These are phyloP conservation scores for Eubucco bourcierii DNA, from an alignment of 2,113 vertebrate species.

Conservation along the genomic window DNA sequence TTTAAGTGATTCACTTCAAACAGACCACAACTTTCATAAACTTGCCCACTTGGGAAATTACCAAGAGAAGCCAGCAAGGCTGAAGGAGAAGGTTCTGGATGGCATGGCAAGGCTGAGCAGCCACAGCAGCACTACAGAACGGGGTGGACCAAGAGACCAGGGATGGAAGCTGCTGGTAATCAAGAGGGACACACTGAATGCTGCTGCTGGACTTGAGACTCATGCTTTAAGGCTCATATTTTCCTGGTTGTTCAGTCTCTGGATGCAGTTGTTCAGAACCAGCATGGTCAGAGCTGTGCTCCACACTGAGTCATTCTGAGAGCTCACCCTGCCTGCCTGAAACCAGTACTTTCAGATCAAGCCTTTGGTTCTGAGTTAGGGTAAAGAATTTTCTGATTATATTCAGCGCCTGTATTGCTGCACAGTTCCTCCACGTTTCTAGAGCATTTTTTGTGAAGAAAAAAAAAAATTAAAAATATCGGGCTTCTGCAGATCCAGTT, in stretches of 20 bases:
- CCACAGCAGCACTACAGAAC: rapidly evolving
- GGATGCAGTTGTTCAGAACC: neutral
- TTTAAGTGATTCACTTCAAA: slow-evolving; percentile 10
- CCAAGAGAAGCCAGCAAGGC: neutral
- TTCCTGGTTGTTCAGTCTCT: neutral
- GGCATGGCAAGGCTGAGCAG: rapidly evolving
- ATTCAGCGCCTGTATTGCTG: neutral
- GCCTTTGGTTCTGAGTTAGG: neutral
- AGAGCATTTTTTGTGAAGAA: neutral
- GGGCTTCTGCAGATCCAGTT: neutral
- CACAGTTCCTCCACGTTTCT: neutral
- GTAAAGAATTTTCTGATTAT: neutral
- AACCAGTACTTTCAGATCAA: neutral
- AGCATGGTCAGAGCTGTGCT: neutral
- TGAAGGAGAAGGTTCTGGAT: rapidly evolving
- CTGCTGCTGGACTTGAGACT: neutral
- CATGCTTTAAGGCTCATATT: neutral
- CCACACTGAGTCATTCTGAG: rapidly evolving
- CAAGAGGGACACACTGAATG: rapidly evolving
- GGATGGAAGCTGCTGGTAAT: neutral
- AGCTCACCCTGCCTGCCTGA: neutral
- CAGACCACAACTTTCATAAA: neutral
- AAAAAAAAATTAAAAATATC: neutral
- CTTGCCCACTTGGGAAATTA: neutral
- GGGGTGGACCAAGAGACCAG: rapidly evolving